These are phyloP conservation scores for Hypocryptadius cinnamomeus DNA, from an alignment of 2,113 vertebrate species.

Conservation along the genomic window DNA sequence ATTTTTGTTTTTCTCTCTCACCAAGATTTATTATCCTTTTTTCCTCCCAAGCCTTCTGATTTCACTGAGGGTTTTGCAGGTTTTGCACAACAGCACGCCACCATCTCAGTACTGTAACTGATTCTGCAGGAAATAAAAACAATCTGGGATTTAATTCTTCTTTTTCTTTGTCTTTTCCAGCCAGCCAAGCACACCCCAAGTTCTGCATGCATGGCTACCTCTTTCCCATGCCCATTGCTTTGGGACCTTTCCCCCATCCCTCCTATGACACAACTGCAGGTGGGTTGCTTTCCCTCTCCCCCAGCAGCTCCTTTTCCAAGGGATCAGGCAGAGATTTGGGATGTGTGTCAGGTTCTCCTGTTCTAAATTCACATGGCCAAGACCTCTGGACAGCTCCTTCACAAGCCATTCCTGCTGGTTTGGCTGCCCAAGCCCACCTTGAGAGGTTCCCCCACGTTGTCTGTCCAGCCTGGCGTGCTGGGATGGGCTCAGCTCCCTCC, in stretches of 20 bases:
- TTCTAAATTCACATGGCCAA: not conserved
- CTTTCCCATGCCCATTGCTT: constrained; percentile 80
- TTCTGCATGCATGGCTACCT: constrained; percentile 83
- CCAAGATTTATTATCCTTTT: not conserved
- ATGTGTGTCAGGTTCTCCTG: not conserved
- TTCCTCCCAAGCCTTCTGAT: not conserved
- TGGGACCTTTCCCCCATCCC: constrained; percentile 79
- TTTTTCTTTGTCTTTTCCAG: constrained; percentile 41
- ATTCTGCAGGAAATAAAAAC: not conserved
- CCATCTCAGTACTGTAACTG: accelerated
- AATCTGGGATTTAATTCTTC: not conserved
- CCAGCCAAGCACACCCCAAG: constrained; percentile 81
- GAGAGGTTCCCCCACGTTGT: not conserved
- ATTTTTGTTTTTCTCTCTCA: not conserved
- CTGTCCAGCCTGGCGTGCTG: not conserved
- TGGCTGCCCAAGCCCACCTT: accelerated
- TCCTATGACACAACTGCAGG: constrained; percentile 82
- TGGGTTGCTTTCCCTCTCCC: constrained; percentile 24
- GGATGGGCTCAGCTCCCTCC: not conserved
- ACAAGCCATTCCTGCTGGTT: not conserved
- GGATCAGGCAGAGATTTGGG: accelerated
- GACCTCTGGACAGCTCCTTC: not conserved
- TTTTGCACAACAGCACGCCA: not conserved
- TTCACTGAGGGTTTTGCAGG: not conserved
- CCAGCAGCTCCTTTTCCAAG: not conserved